Evolutionary conservation across 2,888 invertebrate genomes (phyloP), one percentile per base, ranked within the genome.

Genomic region (Uloborus plumipes): DNA sequence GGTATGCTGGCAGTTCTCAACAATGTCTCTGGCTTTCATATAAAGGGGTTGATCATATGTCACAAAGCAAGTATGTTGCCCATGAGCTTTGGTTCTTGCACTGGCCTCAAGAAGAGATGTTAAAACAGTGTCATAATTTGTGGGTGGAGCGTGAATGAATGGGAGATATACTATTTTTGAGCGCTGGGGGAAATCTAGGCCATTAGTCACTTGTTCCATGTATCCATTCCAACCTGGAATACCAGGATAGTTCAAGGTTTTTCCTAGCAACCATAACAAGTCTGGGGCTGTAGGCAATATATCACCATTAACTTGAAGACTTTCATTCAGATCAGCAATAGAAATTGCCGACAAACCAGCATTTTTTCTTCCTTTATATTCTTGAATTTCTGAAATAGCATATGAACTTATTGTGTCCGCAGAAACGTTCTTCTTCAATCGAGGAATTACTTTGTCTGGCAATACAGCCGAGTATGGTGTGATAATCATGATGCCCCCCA

Each of bases 401-500:
- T n/a, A n/a, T n/a, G n/a, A n/a, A n/a, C n/a, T n/a, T n/a, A n/a
- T n/a, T n/a, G 62, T 62, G 20, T 62, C 62, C 20, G 14, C 62
- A 22, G 62, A 22, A 22, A 31, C 14, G 20, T 11, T 11, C 26
- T 62, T 31, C 26, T 7, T n/a, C 9, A 62, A 31, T 11, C 39
- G 66, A 15, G 13, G 18, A n/a, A 66, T 66, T 2, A 14, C 50
- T 50, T 66, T 47, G n/a, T 69, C 18, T 4, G 69, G 69, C 3
- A 51, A 51, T 0, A 51, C 2, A 2, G 69, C 22, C 9, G 3
- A 9, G 53, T 69, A 53, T 2, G 69, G 69, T 2, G 51, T 51
- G 0, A 69, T 26, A 51, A 18, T 20, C 69, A 69, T 69, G 51
- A 55, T 69, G 9, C 69, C 69, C 9, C 69, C 69, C 69, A 69